Evolutionary conservation across 2,888 invertebrate species (phyloP), one percentile per base, ranked within the genome.

Genomic region (Achlya flavicornis): DNA sequence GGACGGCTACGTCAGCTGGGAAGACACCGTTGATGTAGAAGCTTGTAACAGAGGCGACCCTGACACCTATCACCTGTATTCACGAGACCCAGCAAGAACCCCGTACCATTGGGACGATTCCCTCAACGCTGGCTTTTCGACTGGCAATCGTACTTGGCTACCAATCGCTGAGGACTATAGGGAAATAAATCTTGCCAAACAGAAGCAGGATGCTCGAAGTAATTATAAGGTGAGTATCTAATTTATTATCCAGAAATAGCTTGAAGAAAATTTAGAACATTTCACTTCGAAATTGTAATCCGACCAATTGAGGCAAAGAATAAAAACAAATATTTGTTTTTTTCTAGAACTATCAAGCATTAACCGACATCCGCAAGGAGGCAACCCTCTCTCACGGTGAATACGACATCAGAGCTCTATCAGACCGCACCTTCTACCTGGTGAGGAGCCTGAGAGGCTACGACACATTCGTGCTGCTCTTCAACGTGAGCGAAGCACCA

Each of bases 71-170:
- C 81, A 90, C 5, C 67, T 91, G 19, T 94, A 91, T 64, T 94
- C 93, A 7, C 88, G 96, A 61, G 96, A 96, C 71, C 95, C 96
- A 0, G 95, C 94, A 8, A 90, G 96, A 57, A 96, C 96, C 0
- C 96, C 96, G 0, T 95, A 91, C 83, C 96, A 96, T 68, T 96
- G 96, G 96, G 89, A 95, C 75, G 80, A 88, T 63, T 80, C 90
- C 0, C 87, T 82, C 0, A 95, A 90, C 65, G 95, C 95, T 38
- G 96, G 96, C 0, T 97, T 97, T 80, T 95, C 96, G 0, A 92
- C 85, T 0, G 90, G 79, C 3, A 83, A 81, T 0, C 79, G 77
- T 0, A 95, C 96, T 0, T 97, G 97, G 97, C 80, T 97, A 8
- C 96, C 96, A 0, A 93, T 97, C 0, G 94, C 96, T 66, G 82